Base-by-base conservation (phyloP, 1,140 invertebrate genomes). In the Drosophila parabipectinata region DNA sequence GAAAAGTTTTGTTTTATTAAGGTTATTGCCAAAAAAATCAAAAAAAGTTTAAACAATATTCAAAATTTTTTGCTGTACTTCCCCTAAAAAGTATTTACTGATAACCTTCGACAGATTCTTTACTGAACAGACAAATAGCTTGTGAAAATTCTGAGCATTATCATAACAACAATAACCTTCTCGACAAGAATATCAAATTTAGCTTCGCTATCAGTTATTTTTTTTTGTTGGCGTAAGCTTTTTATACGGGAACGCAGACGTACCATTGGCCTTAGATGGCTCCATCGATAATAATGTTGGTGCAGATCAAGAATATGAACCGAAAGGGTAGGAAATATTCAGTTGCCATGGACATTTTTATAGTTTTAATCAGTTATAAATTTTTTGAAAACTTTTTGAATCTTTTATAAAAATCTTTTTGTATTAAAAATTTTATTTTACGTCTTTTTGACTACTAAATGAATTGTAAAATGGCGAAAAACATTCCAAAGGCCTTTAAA, bases 181-280 rank as follows among this genome's bases (percentile, higher is more conserved):
- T 18, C 0, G 3, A 44, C 2, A 44, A 47, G 18, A 47, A 18
- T 21, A 47, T 24, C 9, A 47, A 47, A 47, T 47, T 47, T 21
- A 3, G 18, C 18, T 24, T 3, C 8, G 30, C 30, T 68, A 68
- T 68, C 62, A 69, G 51, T 26, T 10, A 56, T 41, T 54, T 14
- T 15, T 15, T 18, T 24, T 32, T 39, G 44, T 21, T 14, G 34
- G 4, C 15, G 26, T 52, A 30, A 37, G 50, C 48, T 32, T 15
- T 28, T 48, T 37, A 9, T 37, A 37, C 3, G 10, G 10, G 12
- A 53, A 21, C 8, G 8, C 44, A 47, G 44, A 47, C 44, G 41
- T 6, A 18, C 1, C 8, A 6, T 10, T 67, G 63, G 37, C 63
- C 63, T 53, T 64, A 64, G 63, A 67, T 67, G 63, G 52, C 63